A percentile compares a stretch with the other conserved stretches of the same genome.
Evolutionary conservation across 2,113 vertebrate species (phyloP).

Genomic region (Gymnocephalus cernua): DNA sequence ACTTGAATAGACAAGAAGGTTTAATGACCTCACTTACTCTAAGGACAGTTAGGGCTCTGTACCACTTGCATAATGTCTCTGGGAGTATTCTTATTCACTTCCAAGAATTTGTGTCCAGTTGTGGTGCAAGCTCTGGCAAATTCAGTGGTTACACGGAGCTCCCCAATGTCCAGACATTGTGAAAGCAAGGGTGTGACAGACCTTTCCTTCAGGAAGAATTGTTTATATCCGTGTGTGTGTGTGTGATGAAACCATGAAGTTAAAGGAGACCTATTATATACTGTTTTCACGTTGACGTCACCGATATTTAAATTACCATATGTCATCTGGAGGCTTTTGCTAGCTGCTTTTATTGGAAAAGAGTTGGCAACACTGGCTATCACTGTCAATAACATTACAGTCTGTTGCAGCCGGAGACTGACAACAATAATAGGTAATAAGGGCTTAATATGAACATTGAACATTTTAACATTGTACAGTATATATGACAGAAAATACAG

Average conservation of each 20-base stretch:
- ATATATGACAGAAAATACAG: too few relatives aligned
- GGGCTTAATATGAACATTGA: too few relatives aligned
- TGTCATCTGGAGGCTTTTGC: too few relatives aligned
- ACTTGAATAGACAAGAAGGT: conserved; percentile 33
- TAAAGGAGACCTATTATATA: too few relatives aligned
- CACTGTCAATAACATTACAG: too few relatives aligned
- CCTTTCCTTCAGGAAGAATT: background rate
- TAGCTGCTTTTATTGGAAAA: too few relatives aligned
- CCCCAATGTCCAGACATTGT: background rate
- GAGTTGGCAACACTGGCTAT: too few relatives aligned
- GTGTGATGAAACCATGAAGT: background rate
- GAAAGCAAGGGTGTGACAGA: background rate
- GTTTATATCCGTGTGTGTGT: background rate
- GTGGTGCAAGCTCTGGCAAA: background rate
- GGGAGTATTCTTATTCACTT: background rate
- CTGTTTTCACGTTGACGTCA: too few relatives aligned
- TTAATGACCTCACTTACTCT: conserved; percentile 15
- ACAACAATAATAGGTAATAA: too few relatives aligned
- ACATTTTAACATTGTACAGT: too few relatives aligned
- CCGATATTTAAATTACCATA: too few relatives aligned
- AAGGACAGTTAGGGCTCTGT: background rate
- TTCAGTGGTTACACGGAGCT: background rate
- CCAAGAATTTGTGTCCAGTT: background rate
- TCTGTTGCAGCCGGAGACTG: too few relatives aligned
- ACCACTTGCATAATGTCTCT: background rate